Conservation (phyloP, 2,797 vertebrate species). For the Epinephelus malabaricus region DNA sequence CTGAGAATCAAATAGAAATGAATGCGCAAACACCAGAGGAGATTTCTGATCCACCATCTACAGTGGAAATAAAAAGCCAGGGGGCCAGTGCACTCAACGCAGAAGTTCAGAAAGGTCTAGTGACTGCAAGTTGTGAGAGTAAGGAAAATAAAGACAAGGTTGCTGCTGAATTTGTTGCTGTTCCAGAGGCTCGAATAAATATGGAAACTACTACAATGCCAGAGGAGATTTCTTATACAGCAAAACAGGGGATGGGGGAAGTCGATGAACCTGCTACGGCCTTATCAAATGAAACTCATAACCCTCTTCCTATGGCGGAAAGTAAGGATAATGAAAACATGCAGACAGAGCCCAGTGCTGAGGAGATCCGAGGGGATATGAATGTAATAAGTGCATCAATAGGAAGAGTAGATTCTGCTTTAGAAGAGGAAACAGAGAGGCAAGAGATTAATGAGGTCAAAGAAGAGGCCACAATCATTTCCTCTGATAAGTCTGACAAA, state of each 20-base stretch:
- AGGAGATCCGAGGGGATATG: constrained; percentile 37
- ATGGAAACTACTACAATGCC: constrained; percentile 22
- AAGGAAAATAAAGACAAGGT: constrained; percentile 19
- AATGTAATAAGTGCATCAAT: constrained; percentile 51
- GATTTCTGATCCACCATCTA: constrained; percentile 15
- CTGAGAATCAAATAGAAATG: constrained; percentile 38
- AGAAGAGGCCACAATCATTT: constrained; percentile 29
- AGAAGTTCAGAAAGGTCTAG: constrained; percentile 23
- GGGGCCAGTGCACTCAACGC: constrained; percentile 28
- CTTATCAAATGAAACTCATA: constrained; percentile 35
- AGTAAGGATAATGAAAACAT: constrained; percentile 24
- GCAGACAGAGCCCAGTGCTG: constrained; percentile 22
- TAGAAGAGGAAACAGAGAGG: constrained; percentile 36
- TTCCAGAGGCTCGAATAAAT: constrained; percentile 34
- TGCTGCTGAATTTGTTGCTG: constrained; percentile 21
- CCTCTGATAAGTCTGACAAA: constrained; percentile 28
- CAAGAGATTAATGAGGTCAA: constrained; percentile 52
- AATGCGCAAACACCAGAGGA: constrained; percentile 17
- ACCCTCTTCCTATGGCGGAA: constrained; percentile 27
- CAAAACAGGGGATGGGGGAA: constrained; percentile 25
- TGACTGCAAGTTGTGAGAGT: background rate
- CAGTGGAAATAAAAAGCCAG: constrained; percentile 28
- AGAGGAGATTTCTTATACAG: constrained; percentile 32
- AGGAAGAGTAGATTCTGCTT: constrained; percentile 35
- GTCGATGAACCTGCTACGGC: background rate